These are phyloP conservation scores for Andrena bucephala DNA, from an alignment of 2,888 invertebrate genomes.

Conservation along the genomic window DNA sequence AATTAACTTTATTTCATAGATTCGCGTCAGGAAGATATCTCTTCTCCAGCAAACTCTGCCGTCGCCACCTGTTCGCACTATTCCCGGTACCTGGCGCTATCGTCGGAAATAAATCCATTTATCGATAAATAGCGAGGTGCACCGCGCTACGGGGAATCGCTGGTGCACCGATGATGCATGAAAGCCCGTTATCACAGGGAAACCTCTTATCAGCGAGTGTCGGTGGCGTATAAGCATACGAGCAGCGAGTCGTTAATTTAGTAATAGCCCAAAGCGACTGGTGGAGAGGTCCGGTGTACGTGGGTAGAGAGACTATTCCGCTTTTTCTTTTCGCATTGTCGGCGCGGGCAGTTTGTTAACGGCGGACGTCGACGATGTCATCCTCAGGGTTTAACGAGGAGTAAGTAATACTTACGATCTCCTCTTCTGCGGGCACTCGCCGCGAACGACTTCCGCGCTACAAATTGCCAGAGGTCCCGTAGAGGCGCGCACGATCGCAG, in stretches of 20 bases:
- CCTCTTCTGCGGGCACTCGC: conserved; percentile 8
- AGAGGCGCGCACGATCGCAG: not conserved
- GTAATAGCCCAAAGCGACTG: conserved; percentile 56
- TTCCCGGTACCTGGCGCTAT: not conserved
- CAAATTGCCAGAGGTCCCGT: conserved; percentile 35
- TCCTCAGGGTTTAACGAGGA: conserved; percentile 57
- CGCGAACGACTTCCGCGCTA: conserved; percentile 34
- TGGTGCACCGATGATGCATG: conserved; percentile 29
- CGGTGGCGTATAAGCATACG: conserved; percentile 54
- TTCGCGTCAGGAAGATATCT: too few relatives aligned
- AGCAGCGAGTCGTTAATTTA: conserved; percentile 55
- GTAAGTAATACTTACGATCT: conserved; percentile 65
- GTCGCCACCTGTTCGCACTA: not conserved
- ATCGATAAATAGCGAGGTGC: not conserved
- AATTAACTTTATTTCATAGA: not conserved
- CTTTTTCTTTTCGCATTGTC: conserved; percentile 63
- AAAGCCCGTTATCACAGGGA: conserved; percentile 58
- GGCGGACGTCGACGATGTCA: conserved; percentile 61
- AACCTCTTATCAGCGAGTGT: conserved; percentile 65
- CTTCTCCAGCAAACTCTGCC: not conserved
- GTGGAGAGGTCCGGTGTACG: conserved; percentile 29
- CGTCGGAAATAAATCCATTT: not conserved
- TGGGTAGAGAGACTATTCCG: conserved; percentile 54
- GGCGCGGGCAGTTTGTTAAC: conserved; percentile 52
- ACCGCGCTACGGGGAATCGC: not conserved